These are phyloP conservation scores for Propithecus perrieri DNA, from an alignment of 2,797 vertebrate genomes.

Conservation along the genomic window DNA sequence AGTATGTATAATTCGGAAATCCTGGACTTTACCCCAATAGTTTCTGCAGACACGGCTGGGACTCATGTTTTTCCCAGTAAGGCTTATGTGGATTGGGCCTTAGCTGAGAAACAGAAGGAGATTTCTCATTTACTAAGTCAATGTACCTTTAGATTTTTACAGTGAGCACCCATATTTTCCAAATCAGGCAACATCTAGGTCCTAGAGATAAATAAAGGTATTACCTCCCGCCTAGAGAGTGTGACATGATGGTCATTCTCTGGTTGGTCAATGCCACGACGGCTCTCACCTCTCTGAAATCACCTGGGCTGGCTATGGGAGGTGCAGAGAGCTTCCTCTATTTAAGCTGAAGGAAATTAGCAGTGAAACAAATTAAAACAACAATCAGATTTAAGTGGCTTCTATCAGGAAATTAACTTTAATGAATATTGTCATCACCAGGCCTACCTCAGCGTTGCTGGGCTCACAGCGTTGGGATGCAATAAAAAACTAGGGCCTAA, in stretches of 20 bases:
- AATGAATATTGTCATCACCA: constrained; percentile 76
- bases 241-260: background rate
- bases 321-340: constrained; percentile 34
- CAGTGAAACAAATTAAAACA: constrained; percentile 75
- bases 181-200: background rate
- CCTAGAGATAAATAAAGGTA: background rate
- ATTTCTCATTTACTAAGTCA: background rate
- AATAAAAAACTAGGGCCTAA: constrained; percentile 31
- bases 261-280: background rate
- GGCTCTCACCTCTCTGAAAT: background rate
- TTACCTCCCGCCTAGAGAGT: background rate
- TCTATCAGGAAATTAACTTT: constrained; percentile 79
- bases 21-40: background rate
- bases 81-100: background rate
- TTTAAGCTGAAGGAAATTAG: constrained; percentile 68
- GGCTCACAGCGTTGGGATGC: background rate
- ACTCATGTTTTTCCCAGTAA: background rate
- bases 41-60: background rate
- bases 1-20: background rate
- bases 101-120: background rate
- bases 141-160: background rate
- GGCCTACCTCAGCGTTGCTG: constrained; percentile 38
- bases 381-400: constrained; percentile 74
- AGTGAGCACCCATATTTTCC: background rate
- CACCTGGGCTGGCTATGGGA: background rate